Percentiles rank a stretch among this genome's conserved stretches.
Evolutionary conservation across 2,888 invertebrate genomes (phyloP).

Genomic region (Glomeris marginata): DNA sequence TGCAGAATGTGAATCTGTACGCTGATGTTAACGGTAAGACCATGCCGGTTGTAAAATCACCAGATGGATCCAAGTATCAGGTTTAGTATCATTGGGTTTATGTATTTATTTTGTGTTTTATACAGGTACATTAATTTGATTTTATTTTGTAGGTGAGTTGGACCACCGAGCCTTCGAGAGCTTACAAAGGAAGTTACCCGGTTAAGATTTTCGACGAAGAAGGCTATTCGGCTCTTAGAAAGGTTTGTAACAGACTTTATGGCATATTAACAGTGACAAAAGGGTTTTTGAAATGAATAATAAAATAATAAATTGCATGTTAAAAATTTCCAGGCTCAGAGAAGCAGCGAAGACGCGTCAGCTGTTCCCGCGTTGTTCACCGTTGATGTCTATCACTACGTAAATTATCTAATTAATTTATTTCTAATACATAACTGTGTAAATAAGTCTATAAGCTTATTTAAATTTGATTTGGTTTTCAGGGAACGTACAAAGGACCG

Average conservation of each 20-base stretch:
- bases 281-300: slow-evolving; percentile 38
- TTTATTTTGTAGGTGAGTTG: slow-evolving; percentile 59
- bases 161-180: slow-evolving; percentile 72
- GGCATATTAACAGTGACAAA: not conserved
- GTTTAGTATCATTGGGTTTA: too few species aligned
- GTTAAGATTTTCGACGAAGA: slow-evolving; percentile 83
- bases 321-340: slow-evolving; percentile 27
- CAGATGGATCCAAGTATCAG: slow-evolving; percentile 56
- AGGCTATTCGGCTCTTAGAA: slow-evolving; percentile 69
- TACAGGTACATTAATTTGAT: slow-evolving; percentile 1
- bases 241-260: slow-evolving; percentile 36
- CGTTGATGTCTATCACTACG: slow-evolving; percentile 52
- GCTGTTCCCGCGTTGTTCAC: slow-evolving; percentile 53
- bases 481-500: slow-evolving; percentile 74
- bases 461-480: slow-evolving; percentile 13
- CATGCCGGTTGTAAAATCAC: slow-evolving; percentile 65
- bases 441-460: too few species aligned
- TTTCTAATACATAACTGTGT: too few species aligned
- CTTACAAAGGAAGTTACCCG: slow-evolving; percentile 62
- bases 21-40: slow-evolving; percentile 77
- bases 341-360: slow-evolving; percentile 46
- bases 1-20: slow-evolving; percentile 53
- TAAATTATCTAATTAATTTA: slow-evolving; percentile 17
- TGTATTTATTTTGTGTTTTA: too few species aligned
- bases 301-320: not conserved